Evolutionary conservation across 2,797 vertebrate genomes (phyloP).

Genomic region (Phrynocephalus vlangalii): DNA sequence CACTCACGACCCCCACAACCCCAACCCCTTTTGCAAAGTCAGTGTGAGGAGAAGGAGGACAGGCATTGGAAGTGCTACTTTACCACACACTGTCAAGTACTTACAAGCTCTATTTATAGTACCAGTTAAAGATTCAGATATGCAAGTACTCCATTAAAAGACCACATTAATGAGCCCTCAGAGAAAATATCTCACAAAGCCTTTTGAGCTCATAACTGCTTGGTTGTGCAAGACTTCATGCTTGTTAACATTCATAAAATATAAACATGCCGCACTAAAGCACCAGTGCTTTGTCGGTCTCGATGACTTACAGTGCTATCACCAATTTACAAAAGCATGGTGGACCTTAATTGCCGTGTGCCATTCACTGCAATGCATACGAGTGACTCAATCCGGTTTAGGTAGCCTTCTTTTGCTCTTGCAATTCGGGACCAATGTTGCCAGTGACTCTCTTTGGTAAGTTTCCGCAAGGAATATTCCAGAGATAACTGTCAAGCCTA

Average conservation of each 20-base stretch:
- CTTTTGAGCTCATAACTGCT: conserved; percentile 74
- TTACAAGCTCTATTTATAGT: conserved; percentile 72
- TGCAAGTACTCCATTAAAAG: conserved; percentile 72
- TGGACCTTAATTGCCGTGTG: accelerated
- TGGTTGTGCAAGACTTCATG: conserved; percentile 64
- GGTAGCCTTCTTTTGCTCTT: neutral
- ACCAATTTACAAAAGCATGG: neutral
- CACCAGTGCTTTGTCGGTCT: conserved; percentile 33
- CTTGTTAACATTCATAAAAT: conserved; percentile 73
- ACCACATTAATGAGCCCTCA: conserved; percentile 73
- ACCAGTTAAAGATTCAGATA: conserved; percentile 69
- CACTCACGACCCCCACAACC: neutral
- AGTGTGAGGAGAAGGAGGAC: conserved; percentile 47
- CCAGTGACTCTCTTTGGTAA: neutral
- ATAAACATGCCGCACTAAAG: conserved; percentile 59
- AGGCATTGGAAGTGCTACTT: conserved; percentile 50
- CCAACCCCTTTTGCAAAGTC: conserved; percentile 27
- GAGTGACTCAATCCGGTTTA: neutral
- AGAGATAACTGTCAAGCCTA: conserved; percentile 26
- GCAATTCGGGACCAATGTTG: accelerated
- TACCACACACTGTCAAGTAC: conserved; percentile 62
- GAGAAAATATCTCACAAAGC: conserved; percentile 76
- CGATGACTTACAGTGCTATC: neutral
- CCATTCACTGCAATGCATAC: accelerated
- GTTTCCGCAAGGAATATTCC: conserved; percentile 30